These are phyloP conservation scores for Cerceris rybyensis DNA, from an alignment of 2,888 invertebrate species.

Conservation along the genomic window DNA sequence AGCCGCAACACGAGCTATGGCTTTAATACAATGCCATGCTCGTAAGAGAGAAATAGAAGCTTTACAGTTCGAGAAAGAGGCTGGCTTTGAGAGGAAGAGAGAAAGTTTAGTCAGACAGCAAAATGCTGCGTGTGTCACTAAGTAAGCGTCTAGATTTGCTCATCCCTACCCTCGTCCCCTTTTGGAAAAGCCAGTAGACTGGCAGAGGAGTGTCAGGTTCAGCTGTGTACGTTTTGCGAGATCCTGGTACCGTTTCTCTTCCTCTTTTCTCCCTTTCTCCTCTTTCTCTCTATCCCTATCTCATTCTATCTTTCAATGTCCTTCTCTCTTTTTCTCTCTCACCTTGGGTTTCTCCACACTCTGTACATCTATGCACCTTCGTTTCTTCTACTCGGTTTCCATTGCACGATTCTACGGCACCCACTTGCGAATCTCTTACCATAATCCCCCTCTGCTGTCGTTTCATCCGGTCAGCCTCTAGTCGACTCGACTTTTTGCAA, in stretches of 20 bases:
- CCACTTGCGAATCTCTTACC: conserved; percentile 53
- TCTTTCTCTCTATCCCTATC: conserved; percentile 12
- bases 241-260: conserved; percentile 44
- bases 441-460: conserved; percentile 29
- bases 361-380: conserved; percentile 23
- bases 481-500: conserved; percentile 55
- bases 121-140: conserved; percentile 72
- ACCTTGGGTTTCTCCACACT: conserved; percentile 1
- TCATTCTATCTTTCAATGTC: background rate
- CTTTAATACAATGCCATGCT: conserved; percentile 63
- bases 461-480: conserved; percentile 14
- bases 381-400: conserved; percentile 42
- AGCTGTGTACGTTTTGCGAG: conserved; percentile 74
- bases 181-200: conserved; percentile 64
- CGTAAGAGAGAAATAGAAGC: conserved; percentile 45
- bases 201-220: conserved; percentile 75
- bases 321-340: too few relatives aligned
- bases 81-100: conserved; percentile 37
- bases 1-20: conserved; percentile 65
- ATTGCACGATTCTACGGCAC: conserved; percentile 33
- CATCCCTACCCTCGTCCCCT: conserved; percentile 54
- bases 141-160: conserved; percentile 74
- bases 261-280: conserved; percentile 28
- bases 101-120: conserved; percentile 61
- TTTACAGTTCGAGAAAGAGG: conserved; percentile 41